Evolutionary conservation across 2,113 vertebrate genomes (phyloP).

Genomic region (Brachirus orientalis): DNA sequence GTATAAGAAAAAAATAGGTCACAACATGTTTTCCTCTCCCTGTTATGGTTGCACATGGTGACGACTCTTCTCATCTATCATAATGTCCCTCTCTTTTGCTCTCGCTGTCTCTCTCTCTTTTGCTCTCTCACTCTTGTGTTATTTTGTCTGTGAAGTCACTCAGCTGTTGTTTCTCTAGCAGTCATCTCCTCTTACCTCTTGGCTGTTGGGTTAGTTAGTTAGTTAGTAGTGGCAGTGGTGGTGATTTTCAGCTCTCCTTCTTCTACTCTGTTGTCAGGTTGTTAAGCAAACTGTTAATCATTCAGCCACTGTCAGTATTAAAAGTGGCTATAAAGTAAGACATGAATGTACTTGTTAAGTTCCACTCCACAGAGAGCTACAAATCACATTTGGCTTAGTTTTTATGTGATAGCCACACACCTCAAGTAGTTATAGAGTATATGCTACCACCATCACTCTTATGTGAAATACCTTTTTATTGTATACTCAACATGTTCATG

Average conservation of each 20-base stretch:
- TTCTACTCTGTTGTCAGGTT: neutral
- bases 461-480: conserved; percentile 14
- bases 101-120: neutral
- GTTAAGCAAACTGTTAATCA: conserved; percentile 30
- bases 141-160: neutral
- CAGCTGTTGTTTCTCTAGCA: neutral
- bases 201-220: no score
- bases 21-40: conserved; percentile 50
- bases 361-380: conserved; percentile 6
- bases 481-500: conserved; percentile 6
- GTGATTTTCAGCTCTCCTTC: neutral
- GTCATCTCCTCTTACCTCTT: neutral
- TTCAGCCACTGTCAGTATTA: conserved; percentile 2
- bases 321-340: conserved; percentile 12
- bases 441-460: neutral
- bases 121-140: neutral
- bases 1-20: conserved; percentile 61
- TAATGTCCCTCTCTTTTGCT: neutral
- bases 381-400: conserved; percentile 14
- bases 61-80: conserved; percentile 48
- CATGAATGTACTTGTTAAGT: neutral
- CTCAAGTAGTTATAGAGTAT: neutral
- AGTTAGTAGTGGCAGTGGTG: no score
- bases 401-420: conserved; percentile 19
- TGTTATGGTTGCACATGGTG: conserved; percentile 37